Conservation (phyloP, 2,888 invertebrate genomes). For the Nymphalis urticae region DNA sequence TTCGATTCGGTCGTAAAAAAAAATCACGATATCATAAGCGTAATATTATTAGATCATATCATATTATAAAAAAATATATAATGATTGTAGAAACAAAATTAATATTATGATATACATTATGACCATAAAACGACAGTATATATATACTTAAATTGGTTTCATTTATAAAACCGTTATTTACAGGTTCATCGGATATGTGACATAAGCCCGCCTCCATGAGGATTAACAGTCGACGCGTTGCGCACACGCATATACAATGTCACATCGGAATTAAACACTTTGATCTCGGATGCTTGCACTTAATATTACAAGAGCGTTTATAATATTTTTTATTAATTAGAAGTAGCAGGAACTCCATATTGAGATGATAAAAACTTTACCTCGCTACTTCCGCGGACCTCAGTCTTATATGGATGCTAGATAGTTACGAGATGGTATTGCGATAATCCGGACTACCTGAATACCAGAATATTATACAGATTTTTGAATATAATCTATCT, state of each 20-base stretch:
- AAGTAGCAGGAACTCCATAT: conserved; percentile 30
- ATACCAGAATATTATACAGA: conserved; percentile 9
- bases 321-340: conserved; percentile 25
- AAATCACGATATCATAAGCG: conserved; percentile 23
- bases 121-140: too few species aligned
- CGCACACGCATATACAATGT: conserved; percentile 45
- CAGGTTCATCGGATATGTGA: conserved; percentile 42
- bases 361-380: conserved; percentile 23
- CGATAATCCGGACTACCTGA: conserved; percentile 30
- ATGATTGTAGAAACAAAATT: neutral
- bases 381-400: conserved; percentile 31
- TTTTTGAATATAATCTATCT: conserved; percentile 2
- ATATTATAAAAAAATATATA: neutral
- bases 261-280: conserved; percentile 30
- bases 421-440: conserved; percentile 20
- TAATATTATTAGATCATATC: conserved; percentile 31
- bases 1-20: conserved; percentile 39
- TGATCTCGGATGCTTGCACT: conserved; percentile 2
- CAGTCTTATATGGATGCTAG: conserved; percentile 22
- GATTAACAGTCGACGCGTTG: conserved; percentile 36
- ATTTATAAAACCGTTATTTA: conserved; percentile 49
- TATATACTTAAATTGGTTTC: neutral
- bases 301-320: conserved; percentile 8
- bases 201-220: conserved; percentile 47
- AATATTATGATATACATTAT: too few species aligned